Evolutionary conservation across 2,888 invertebrate genomes (phyloP).

Genomic region (Xestia rhomboidea): DNA sequence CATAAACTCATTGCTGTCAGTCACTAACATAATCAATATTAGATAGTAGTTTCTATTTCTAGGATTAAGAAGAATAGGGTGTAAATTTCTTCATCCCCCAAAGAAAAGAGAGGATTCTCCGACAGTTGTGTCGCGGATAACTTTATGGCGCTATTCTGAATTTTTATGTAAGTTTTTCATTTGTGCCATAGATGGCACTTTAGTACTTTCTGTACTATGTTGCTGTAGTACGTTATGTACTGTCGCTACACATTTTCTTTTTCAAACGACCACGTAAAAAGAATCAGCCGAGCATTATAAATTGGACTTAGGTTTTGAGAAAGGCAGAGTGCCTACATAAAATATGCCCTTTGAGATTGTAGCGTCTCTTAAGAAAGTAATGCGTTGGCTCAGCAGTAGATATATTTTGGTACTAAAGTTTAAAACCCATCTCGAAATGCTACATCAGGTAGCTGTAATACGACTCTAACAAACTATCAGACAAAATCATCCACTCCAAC

Average conservation of each 20-base stretch:
- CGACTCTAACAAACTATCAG: constrained; percentile 1
- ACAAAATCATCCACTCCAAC: not conserved
- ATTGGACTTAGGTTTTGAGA: not conserved
- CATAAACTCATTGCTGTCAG: not conserved
- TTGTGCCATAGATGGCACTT: too few relatives aligned
- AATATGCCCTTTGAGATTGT: not conserved
- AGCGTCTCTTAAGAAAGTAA: not conserved
- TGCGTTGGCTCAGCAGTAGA: not conserved
- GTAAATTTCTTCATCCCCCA: too few relatives aligned
- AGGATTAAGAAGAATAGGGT: not conserved
- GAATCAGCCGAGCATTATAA: not conserved
- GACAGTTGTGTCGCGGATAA: too few relatives aligned
- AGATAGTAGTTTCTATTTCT: not conserved
- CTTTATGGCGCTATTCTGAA: too few relatives aligned
- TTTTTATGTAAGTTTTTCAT: too few relatives aligned
- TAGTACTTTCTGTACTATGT: too few relatives aligned
- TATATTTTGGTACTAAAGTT: not conserved
- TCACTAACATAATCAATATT: not conserved
- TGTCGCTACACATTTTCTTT: too few relatives aligned
- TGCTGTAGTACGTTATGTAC: too few relatives aligned
- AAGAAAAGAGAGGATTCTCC: too few relatives aligned
- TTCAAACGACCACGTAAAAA: not conserved
- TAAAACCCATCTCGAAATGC: not conserved
- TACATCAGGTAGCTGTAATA: not conserved
- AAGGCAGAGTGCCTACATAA: not conserved